Evolutionary conservation across 1,140 invertebrate species (phyloP).

Genomic region (Eriosoma lanigerum): DNA sequence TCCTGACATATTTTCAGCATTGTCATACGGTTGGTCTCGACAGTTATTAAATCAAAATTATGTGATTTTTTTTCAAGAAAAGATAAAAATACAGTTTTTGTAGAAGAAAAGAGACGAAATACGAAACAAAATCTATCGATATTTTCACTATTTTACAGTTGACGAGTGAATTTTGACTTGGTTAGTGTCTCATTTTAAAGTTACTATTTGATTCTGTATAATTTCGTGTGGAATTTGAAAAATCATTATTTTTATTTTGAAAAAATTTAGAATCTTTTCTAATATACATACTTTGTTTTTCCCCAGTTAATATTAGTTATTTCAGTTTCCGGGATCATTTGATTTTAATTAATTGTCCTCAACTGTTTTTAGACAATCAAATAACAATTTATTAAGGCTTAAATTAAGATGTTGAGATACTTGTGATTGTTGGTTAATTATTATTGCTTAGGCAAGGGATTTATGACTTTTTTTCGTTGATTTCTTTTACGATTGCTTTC

Average conservation of each 20-base stretch:
- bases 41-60: too few relatives aligned
- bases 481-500: too few relatives aligned
- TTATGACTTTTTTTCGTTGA: too few relatives aligned
- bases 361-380: neutral
- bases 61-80: too few relatives aligned
- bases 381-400: neutral
- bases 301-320: neutral
- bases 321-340: neutral
- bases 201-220: slow-evolving; percentile 1
- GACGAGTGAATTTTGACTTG: too few relatives aligned
- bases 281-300: neutral
- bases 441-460: too few relatives aligned
- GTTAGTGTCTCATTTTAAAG: neutral
- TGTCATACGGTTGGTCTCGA: too few relatives aligned
- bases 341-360: neutral
- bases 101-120: too few relatives aligned
- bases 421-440: neutral
- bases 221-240: neutral
- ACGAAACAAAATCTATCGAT: too few relatives aligned
- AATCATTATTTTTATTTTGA: slow-evolving; percentile 56
- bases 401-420: neutral
- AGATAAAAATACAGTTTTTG: too few relatives aligned
- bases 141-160: too few relatives aligned
- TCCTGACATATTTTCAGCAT: too few relatives aligned
- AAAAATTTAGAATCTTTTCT: neutral